Conservation (phyloP, 1,140 invertebrate genomes). For the Leptinotarsa defecta region DNA sequence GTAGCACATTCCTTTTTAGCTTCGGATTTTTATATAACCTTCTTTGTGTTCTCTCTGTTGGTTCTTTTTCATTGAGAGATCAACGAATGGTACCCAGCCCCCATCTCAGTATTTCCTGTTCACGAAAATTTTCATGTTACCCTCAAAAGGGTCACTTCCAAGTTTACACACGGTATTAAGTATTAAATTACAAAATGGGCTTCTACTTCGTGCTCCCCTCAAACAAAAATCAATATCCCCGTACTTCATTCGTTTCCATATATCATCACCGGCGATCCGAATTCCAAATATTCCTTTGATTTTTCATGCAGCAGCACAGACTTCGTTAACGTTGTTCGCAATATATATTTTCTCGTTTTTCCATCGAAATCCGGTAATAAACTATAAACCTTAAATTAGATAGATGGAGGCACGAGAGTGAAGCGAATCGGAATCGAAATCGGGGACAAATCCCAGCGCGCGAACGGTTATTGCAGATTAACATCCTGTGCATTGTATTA, state of each 20-base stretch:
- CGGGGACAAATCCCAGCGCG: constrained; percentile 50
- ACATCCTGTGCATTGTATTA: constrained; percentile 57
- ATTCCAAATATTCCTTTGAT: constrained; percentile 18
- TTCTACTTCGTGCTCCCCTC: too few relatives aligned
- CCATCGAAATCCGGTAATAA: constrained; percentile 29
- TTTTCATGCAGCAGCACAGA: constrained; percentile 18
- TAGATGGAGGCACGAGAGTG: constrained; percentile 27
- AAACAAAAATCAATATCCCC: not conserved
- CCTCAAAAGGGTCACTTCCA: too few relatives aligned
- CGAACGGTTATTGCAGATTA: constrained; percentile 57
- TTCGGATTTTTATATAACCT: too few relatives aligned
- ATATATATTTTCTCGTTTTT: constrained; percentile 19
- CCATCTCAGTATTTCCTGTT: too few relatives aligned
- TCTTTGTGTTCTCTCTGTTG: too few relatives aligned
- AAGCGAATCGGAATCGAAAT: constrained; percentile 36
- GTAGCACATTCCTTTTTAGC: too few relatives aligned
- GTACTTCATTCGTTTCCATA: not conserved
- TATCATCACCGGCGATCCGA: not conserved
- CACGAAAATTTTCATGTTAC: too few relatives aligned
- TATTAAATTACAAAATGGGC: too few relatives aligned
- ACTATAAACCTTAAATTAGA: constrained; percentile 35
- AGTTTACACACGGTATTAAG: too few relatives aligned
- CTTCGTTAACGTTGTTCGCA: constrained; percentile 21
- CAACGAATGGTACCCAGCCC: too few relatives aligned
- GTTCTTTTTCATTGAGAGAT: too few relatives aligned